phyloP scores from a whole-genome alignment of 2,888 invertebrate species.

The Ariolimax columbianus region DNA sequence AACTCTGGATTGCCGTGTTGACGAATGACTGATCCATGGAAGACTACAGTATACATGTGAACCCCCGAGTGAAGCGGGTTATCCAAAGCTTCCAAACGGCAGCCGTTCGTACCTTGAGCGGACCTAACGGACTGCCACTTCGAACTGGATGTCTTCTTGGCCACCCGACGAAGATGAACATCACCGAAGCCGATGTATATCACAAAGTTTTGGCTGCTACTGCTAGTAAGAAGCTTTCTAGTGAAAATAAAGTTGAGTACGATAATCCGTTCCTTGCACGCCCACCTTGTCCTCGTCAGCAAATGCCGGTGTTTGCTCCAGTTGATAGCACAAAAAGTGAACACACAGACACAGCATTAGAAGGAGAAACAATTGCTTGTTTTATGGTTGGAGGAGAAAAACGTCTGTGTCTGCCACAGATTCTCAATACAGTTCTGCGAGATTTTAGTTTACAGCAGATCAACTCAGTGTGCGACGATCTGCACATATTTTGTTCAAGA shows the following conservation, averaged over 20 bases:
- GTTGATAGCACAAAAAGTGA: conserved; percentile 88
- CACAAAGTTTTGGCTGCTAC: conserved; percentile 61
- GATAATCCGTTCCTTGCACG: conserved; percentile 69
- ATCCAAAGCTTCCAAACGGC: conserved; percentile 93
- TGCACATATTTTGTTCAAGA: conserved; percentile 96
- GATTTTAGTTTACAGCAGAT: conserved; percentile 92
- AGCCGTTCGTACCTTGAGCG: conserved; percentile 83
- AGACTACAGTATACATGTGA: conserved; percentile 59
- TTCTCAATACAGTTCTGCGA: conserved; percentile 90
- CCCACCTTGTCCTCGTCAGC: conserved; percentile 75
- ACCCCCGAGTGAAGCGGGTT: conserved; percentile 93
- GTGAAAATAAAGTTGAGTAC: conserved; percentile 64
- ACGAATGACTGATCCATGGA: neutral
- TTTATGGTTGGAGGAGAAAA: conserved; percentile 97
- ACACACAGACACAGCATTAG: conserved; percentile 86
- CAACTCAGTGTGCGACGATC: conserved; percentile 92
- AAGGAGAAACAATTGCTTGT: conserved; percentile 94
- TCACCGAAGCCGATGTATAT: conserved; percentile 66
- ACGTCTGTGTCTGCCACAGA: conserved; percentile 95
- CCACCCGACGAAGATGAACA: conserved; percentile 59
- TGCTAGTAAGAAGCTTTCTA: conserved; percentile 57
- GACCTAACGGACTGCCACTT: conserved; percentile 65
- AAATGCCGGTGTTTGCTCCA: conserved; percentile 87
- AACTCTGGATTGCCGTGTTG: neutral
- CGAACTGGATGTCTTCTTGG: conserved; percentile 27